Base-by-base conservation (phyloP, 2,113 vertebrate species). In the Penelope pileata region DNA sequence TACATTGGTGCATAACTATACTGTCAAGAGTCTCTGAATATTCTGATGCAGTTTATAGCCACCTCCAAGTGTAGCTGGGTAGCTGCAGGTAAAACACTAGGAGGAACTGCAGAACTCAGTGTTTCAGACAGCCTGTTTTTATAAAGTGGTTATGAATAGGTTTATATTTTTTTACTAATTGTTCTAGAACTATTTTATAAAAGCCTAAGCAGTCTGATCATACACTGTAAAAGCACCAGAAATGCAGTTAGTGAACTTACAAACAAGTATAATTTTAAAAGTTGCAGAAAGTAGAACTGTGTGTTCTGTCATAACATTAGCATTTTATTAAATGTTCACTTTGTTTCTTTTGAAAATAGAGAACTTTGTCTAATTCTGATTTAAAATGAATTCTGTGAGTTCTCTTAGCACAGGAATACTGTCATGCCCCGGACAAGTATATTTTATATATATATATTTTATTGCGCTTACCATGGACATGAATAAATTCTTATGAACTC, bases 31-130 rank as follows among this genome's bases (percentile, higher is more conserved):
- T 58, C 51, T 74, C 27, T 67, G 27, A 77, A 43, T 78, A n/a
- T 36, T 29, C 1, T 2, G 18, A 14, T 78, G 29, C 18, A 38
- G 16, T 82, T 50, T 30, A 3, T 34, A 76, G 22, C 11, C 21
- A n/a, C 36, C 16, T 83, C 58, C 58, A 45, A 0, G 29, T 76
- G 16, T 68, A 34, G 53, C 58, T 80, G 30, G 13, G 26, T 60
- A 76, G 67, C 54, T 79, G 64, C 50, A 80, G 50, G 50, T 30
- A 32, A 64, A 58, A 62, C 30, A 12, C 74, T 76, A 36, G 36
- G 48, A 43, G 58, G 34, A 76, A 48, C 14, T n/a, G 5, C 53
- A 69, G 18, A 42, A 12, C 0, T 0, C 34, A 45, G 1, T 70
- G 11, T 64, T 86, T 88, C 86, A 83, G 34, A 30, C 26, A 60